Percentiles rank a stretch among this genome's conserved stretches.
These are phyloP conservation scores for Druon quercuslanigerum DNA, from an alignment of 1,140 invertebrate genomes.

Conservation along the genomic window DNA sequence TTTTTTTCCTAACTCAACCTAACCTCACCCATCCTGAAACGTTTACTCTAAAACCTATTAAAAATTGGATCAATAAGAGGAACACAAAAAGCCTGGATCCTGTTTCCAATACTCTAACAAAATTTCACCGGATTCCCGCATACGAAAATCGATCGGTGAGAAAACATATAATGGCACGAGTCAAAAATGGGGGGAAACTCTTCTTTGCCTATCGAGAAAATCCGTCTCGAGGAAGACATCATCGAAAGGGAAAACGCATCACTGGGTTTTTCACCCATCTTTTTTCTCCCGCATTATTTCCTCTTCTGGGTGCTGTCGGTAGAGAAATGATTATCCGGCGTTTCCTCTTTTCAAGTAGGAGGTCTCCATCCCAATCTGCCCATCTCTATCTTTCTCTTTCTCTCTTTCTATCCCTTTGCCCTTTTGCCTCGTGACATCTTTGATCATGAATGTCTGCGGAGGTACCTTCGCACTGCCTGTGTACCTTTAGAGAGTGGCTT, in stretches of 20 bases:
- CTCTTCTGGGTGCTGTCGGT: slow-evolving; percentile 35
- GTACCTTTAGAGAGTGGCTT: slow-evolving; percentile 39
- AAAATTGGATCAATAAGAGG: too few relatives aligned
- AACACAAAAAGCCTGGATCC: too few relatives aligned
- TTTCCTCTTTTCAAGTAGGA: slow-evolving; percentile 50
- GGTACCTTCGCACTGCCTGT: slow-evolving; percentile 42
- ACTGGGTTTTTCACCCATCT: slow-evolving; percentile 33
- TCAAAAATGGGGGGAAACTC: not conserved
- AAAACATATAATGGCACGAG: not conserved
- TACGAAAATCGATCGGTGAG: not conserved
- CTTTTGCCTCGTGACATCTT: slow-evolving; percentile 53
- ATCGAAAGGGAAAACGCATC: slow-evolving; percentile 45
- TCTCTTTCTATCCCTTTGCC: not conserved
- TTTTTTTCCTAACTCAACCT: too few relatives aligned
- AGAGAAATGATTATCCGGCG: slow-evolving; percentile 50
- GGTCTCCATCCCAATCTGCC: not conserved
- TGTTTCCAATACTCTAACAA: not conserved
- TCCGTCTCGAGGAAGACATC: not conserved
- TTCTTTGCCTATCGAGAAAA: slow-evolving; percentile 8
- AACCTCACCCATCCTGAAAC: too few relatives aligned
- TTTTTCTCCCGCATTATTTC: slow-evolving; percentile 47
- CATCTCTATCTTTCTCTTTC: too few relatives aligned
- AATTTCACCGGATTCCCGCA: slow-evolving; percentile 3
- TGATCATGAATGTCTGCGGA: slow-evolving; percentile 57
- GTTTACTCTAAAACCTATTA: too few relatives aligned